phyloP scores from a whole-genome alignment of 1,140 invertebrate species.

The Pseudoatta argentina region DNA sequence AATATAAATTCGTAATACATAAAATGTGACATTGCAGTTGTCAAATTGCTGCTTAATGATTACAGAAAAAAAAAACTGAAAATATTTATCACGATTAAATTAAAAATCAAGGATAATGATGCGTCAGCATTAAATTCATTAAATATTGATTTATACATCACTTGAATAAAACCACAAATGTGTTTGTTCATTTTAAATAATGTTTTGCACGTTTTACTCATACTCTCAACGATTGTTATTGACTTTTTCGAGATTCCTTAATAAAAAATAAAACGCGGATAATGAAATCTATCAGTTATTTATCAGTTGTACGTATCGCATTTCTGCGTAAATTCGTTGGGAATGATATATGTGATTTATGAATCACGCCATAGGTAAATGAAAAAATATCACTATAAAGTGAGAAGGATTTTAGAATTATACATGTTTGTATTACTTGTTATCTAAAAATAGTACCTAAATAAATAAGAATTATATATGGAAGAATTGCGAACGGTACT shows the following conservation, averaged over 20 bases:
- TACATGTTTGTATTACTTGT: not conserved
- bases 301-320: not conserved
- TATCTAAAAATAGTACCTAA: not conserved
- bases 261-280: not conserved
- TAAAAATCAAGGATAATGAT: not conserved
- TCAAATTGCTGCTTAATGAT: not conserved
- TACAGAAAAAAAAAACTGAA: not conserved
- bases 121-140: not conserved
- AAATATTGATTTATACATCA: conserved; percentile 16
- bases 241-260: no score
- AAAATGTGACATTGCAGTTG: not conserved
- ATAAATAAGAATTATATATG: not conserved
- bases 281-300: not conserved
- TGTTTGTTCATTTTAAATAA: not conserved
- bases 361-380: conserved; percentile 1
- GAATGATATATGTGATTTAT: not conserved
- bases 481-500: not conserved
- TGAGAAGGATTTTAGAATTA: not conserved
- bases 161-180: not conserved
- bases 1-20: not conserved
- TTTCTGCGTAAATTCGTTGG: no score
- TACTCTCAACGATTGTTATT: not conserved
- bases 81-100: not conserved
- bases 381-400: not conserved
- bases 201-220: not conserved